Evolutionary conservation across 2,113 vertebrate species (phyloP), one percentile per base, ranked within the genome.

Genomic region (Monopterus albus): DNA sequence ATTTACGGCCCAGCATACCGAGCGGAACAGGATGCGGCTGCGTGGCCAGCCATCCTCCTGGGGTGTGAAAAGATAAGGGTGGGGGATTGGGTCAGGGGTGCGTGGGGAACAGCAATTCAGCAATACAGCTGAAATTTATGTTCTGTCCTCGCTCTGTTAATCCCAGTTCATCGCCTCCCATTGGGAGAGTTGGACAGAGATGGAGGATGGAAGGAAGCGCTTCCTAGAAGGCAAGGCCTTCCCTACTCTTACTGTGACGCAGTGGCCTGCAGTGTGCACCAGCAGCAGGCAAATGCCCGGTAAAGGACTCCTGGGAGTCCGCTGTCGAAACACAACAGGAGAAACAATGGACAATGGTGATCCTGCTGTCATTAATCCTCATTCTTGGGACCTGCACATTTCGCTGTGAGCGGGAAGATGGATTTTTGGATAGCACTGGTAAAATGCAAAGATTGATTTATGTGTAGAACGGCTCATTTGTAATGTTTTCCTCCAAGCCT

Each of bases 371-470:
- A 90, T 91, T 88, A 83, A 89, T 91, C 86, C 89, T 91, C 83
- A 90, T 89, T 82, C 63, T 55, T 79, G 67, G 55, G 52, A 74
- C 62, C 66, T 71, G 72, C 62, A 73, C 65, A 51, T 57, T 56
- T 15, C 51, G 23, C 78, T 57, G 46, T 65, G 73, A 67, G 62
- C 45, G 66, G 47, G 45, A 52, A 82, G 85, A 90, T 85, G 63
- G 81, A 85, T 86, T 87, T 86, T 79, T 77, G 82, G 74, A 78
- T 81, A 43, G 79, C 63, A 52, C 67, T 67, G 53, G 85, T 79
- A 83, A n/a, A 88, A 90, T 70, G 81, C 75, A 79, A 66, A 87
- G 81, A 91, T 89, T 87, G 86, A 92, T 92, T 89, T 83, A 87
- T 83, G 79, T 79, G 77, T 57, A 35, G 33, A 83, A 50, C 20